A percentile compares a stretch with the other conserved stretches of the same genome.
phyloP scores from a whole-genome alignment of 2,797 vertebrate genomes.

The Hippoglossus hippoglossus region DNA sequence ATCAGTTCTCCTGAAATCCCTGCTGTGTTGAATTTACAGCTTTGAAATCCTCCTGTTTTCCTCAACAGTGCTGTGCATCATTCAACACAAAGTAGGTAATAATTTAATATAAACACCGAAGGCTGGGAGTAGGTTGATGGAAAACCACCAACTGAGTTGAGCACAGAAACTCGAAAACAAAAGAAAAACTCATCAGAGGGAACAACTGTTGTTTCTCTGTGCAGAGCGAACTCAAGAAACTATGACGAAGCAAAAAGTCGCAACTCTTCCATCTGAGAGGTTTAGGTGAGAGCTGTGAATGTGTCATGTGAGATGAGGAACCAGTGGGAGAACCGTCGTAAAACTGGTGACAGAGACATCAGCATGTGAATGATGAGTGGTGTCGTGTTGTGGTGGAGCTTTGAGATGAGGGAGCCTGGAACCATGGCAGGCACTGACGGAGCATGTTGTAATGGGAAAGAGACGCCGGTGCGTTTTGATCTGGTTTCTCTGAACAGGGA shows the following conservation, averaged over 20 bases:
- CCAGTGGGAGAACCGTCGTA: not conserved
- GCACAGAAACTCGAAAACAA: not conserved
- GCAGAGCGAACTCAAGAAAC: conserved; percentile 1
- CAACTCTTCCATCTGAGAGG: too few relatives aligned
- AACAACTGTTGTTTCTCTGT: conserved; percentile 6
- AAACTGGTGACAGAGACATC: conserved; percentile 17
- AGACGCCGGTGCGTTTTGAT: conserved; percentile 6
- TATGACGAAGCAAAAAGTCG: too few relatives aligned
- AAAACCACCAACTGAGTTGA: not conserved
- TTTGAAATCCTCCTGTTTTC: not conserved
- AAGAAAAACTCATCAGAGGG: not conserved
- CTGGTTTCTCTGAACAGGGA: conserved; percentile 13
- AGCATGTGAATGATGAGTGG: conserved; percentile 13
- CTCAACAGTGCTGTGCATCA: not conserved
- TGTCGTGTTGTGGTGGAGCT: conserved; percentile 25
- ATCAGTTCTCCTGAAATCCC: conserved; percentile 3
- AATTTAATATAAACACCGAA: not conserved
- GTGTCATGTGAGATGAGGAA: conserved; percentile 9
- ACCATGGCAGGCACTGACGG: not conserved
- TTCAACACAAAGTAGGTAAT: conserved; percentile 3
- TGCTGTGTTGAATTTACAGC: not conserved
- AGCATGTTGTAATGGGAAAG: conserved; percentile 8
- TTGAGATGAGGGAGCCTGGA: conserved; percentile 13
- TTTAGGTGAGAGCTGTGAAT: not conserved
- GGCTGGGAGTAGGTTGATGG: not conserved